phyloP scores from a whole-genome alignment of 2,113 vertebrate species.

The Rhagologus leucostigma region DNA sequence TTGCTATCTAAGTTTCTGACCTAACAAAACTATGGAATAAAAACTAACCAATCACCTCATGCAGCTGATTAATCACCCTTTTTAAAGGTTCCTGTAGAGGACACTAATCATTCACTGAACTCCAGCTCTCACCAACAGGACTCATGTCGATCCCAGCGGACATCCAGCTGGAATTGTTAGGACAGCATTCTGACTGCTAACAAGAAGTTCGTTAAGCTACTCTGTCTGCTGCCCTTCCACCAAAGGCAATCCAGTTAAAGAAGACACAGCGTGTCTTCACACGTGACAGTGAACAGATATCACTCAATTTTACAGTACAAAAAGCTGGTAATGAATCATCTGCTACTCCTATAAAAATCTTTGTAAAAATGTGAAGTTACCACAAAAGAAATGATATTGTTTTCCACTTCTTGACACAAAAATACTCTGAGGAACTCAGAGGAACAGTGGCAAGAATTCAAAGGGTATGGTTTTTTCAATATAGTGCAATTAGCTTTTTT shows the following conservation, averaged over 20 bases:
- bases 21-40: neutral
- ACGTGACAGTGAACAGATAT: neutral
- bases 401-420: neutral
- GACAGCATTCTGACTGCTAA: constrained; percentile 19
- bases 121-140: neutral
- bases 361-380: neutral
- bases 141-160: neutral
- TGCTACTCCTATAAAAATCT: neutral
- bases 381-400: neutral
- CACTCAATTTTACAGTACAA: neutral
- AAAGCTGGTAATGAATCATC: neutral
- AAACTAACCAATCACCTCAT: neutral
- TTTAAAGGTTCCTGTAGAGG: neutral
- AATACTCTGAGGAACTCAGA: neutral
- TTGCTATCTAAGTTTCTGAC: neutral
- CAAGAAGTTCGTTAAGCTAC: constrained; percentile 24
- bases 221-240: constrained; percentile 12
- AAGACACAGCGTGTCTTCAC: neutral
- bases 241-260: constrained; percentile 20
- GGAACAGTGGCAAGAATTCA: neutral
- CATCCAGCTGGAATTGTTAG: constrained; percentile 25
- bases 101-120: constrained; percentile 19
- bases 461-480: neutral
- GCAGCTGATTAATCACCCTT: constrained; percentile 26
- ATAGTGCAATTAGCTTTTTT: neutral